A percentile compares a stretch with the other conserved stretches of the same genome.
Conservation (phyloP, 2,797 vertebrate genomes). For the Malacoraja senta region DNA sequence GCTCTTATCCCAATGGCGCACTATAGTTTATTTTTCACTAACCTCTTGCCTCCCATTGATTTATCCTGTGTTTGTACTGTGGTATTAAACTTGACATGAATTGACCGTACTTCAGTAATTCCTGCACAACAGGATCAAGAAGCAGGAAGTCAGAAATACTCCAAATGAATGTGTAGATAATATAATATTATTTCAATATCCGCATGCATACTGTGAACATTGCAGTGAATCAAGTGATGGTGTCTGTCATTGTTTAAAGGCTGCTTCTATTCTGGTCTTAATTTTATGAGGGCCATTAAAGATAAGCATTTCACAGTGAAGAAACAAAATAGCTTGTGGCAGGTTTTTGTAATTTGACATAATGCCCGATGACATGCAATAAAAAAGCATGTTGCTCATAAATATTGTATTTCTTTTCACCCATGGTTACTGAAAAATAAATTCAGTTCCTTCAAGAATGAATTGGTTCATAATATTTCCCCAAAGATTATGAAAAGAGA, state of each 20-base stretch:
- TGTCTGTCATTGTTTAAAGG: background rate
- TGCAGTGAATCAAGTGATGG: background rate
- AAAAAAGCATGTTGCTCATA: constrained; percentile 13
- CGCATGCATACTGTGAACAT: background rate
- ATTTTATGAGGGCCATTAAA: constrained; percentile 11
- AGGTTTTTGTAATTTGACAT: constrained; percentile 26
- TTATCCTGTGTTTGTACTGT: constrained; percentile 4
- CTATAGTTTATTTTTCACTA: background rate
- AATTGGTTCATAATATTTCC: background rate
- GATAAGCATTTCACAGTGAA: background rate
- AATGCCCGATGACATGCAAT: constrained; percentile 17
- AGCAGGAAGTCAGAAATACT: background rate
- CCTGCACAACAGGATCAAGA: background rate
- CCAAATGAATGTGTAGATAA: background rate
- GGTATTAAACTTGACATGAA: constrained; percentile 22
- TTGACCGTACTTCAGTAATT: constrained; percentile 10
- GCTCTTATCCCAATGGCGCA: background rate
- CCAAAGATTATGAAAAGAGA: background rate
- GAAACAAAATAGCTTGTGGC: background rate
- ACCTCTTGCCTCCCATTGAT: background rate
- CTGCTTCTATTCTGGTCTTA: background rate
- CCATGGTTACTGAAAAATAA: constrained; percentile 2
- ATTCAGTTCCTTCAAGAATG: background rate
- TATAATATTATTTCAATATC: background rate
- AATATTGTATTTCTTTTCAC: background rate